Evolutionary conservation across 2,888 invertebrate species (phyloP).

Genomic region (Neoascia interrupta): DNA sequence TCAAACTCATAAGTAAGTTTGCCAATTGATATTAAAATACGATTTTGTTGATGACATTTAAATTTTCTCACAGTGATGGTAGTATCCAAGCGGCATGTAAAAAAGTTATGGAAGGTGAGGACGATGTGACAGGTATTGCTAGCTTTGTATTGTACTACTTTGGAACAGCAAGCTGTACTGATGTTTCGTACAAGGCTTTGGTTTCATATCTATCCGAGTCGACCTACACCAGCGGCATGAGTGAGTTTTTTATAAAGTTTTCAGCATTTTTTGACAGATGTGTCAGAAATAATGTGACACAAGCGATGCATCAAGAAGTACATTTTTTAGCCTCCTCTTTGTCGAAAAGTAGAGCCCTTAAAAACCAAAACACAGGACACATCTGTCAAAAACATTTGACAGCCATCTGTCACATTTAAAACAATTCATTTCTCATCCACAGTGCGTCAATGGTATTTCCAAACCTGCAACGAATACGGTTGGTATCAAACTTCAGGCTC

Average conservation of each 20-base stretch:
- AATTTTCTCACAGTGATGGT: constrained; percentile 64
- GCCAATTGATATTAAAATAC: neutral
- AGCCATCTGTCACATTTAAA: no score
- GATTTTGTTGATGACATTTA: neutral
- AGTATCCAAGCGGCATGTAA: constrained; percentile 72
- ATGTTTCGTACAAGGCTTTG: constrained; percentile 72
- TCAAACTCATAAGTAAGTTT: constrained; percentile 75
- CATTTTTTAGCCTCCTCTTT: no score
- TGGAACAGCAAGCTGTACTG: constrained; percentile 70
- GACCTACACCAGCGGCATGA: constrained; percentile 64
- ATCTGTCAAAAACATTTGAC: neutral
- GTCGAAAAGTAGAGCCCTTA: no score
- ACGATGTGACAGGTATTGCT: constrained; percentile 74
- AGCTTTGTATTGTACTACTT: constrained; percentile 70
- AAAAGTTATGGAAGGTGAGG: constrained; percentile 71
- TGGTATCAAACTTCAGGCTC: constrained; percentile 89
- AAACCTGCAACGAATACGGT: constrained; percentile 93
- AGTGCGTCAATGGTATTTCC: constrained; percentile 90
- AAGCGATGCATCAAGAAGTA: neutral
- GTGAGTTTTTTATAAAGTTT: constrained; percentile 66
- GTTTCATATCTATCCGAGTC: constrained; percentile 70
- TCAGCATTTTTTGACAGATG: neutral
- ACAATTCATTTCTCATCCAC: no score
- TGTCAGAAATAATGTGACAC: neutral
- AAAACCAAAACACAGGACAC: neutral